Percentiles rank a stretch among this genome's conserved stretches.
phyloP scores from a whole-genome alignment of 1,140 invertebrate genomes.

The Ips nitidus region DNA sequence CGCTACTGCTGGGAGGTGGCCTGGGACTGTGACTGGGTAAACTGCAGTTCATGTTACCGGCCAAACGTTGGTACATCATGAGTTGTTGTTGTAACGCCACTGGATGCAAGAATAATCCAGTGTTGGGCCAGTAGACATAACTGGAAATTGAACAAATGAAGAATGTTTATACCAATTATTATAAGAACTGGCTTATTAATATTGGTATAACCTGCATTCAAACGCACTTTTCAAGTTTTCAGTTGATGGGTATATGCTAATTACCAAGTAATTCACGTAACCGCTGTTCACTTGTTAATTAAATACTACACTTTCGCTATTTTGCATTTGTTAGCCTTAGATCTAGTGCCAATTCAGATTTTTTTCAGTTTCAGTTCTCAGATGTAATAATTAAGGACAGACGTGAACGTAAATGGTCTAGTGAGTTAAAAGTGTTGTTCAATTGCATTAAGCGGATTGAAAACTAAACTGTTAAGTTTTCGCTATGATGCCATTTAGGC shows the following conservation, averaged over 20 bases:
- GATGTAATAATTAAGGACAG: too few relatives aligned
- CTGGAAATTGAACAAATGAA: slow-evolving; percentile 10
- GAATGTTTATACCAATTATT: slow-evolving; percentile 1
- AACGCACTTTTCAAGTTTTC: neutral
- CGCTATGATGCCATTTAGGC: too few relatives aligned
- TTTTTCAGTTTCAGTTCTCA: neutral
- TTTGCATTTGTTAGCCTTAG: slow-evolving; percentile 3
- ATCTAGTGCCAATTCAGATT: neutral
- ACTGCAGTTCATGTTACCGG: slow-evolving; percentile 54
- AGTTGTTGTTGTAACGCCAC: slow-evolving; percentile 70
- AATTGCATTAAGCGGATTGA: too few relatives aligned
- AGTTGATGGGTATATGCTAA: slow-evolving; percentile 12
- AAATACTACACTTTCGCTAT: slow-evolving; percentile 2
- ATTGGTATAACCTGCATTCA: neutral
- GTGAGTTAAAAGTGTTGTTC: too few relatives aligned
- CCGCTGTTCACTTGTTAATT: slow-evolving; percentile 9
- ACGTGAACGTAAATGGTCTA: too few relatives aligned
- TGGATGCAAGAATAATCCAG: slow-evolving; percentile 71
- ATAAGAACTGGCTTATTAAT: neutral
- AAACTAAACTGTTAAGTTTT: too few relatives aligned
- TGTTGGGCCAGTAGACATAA: slow-evolving; percentile 68
- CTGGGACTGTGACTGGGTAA: slow-evolving; percentile 40
- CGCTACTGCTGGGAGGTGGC: slow-evolving; percentile 33
- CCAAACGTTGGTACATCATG: slow-evolving; percentile 72
- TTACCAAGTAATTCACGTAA: neutral